Base-by-base conservation (phyloP, 2,113 vertebrate genomes). In the Rhadina sibilatrix region DNA sequence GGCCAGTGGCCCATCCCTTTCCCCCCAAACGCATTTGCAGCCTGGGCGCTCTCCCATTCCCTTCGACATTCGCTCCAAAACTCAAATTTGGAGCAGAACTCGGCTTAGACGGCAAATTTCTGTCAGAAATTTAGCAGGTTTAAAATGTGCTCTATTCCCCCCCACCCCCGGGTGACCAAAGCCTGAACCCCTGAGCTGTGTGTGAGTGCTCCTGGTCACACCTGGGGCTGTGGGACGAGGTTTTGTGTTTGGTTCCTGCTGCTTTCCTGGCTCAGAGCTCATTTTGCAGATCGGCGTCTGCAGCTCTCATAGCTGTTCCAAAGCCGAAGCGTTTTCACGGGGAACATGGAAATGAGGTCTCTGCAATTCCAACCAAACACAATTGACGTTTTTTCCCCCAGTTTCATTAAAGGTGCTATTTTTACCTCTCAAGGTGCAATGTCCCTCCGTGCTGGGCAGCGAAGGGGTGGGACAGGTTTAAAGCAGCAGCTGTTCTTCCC, bases 371-470 rank as follows among this genome's bases (percentile, higher is more conserved):
- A 63, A 59, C 80, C 44, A 93, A 81, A 93, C 2, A 21, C 52
- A 33, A 90, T 81, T 80, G 90, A 94, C 0, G 3, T 86, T 94
- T 65, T 20, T 40, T 40, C 13, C 40, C 35, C 76, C 52, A 28
- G 83, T 76, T 88, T 95, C 90, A 92, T 93, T 96, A 86, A 74
- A 90, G 17, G 85, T 88, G 88, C 85, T 93, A 80, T 92, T 95
- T 96, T 95, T 96, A 81, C 88, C 72, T 90, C 11, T 11, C 71
- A 17, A 81, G 86, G 83, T 94, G 92, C 3, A 31, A 52, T 42
- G 70, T 89, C 86, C 77, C 23, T 14, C 88, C 21, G 2, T 21
- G 70, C 44, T 37, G 4, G 0, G 90, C 2, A 75, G 74, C 0
- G 0, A 63, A 90, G 71, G 83, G 72, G 68, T 33, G 71, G 92